Percentiles rank a stretch among this genome's conserved stretches.
Conservation (phyloP, 1,140 invertebrate genomes). For the Drosophila elegans region DNA sequence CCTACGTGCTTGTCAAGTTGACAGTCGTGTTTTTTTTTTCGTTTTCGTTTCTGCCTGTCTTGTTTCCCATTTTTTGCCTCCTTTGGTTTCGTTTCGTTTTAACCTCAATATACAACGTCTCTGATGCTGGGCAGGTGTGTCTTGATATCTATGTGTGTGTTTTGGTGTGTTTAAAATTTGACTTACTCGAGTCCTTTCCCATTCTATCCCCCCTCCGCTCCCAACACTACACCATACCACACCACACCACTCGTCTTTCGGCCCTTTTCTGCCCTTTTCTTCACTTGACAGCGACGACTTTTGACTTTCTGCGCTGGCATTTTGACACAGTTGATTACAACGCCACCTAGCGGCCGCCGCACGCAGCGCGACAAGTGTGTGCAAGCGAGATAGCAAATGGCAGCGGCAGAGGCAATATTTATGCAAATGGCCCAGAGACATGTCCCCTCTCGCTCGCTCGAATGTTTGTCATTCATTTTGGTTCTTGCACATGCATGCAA, state of each 20-base stretch:
- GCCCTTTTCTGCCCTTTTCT: constrained; percentile 44
- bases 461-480: constrained; percentile 72
- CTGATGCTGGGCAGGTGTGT: constrained; percentile 68
- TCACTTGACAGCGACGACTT: constrained; percentile 60
- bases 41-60: constrained; percentile 25
- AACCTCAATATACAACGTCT: constrained; percentile 64
- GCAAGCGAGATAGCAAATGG: background rate
- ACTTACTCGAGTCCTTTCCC: constrained; percentile 47
- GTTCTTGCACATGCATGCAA: constrained; percentile 44
- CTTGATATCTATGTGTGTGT: constrained; percentile 57
- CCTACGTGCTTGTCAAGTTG: constrained; percentile 64
- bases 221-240: too few species aligned
- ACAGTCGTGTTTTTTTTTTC: constrained; percentile 19
- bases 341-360: constrained; percentile 69
- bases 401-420: constrained; percentile 57
- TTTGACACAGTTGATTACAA: constrained; percentile 81
- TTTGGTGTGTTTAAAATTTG: constrained; percentile 56
- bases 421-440: constrained; percentile 69
- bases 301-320: constrained; percentile 72
- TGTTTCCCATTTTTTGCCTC: constrained; percentile 31
- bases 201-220: background rate
- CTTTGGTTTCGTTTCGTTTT: constrained; percentile 56
- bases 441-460: constrained; percentile 19
- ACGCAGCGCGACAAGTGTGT: constrained; percentile 17
- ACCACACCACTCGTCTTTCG: background rate